These are phyloP conservation scores for Tachina lurida DNA, from an alignment of 2,888 invertebrate species.

Conservation along the genomic window DNA sequence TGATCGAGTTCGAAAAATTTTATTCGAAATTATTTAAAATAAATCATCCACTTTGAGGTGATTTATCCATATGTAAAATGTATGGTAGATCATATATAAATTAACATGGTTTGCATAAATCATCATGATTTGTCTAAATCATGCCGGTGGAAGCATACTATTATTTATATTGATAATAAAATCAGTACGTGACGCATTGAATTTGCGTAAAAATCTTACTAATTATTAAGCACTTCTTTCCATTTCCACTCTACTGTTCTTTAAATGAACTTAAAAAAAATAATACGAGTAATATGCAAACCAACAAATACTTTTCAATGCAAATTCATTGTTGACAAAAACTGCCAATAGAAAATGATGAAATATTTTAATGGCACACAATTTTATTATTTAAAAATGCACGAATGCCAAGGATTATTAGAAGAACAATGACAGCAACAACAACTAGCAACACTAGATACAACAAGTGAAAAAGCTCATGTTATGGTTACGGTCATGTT, in stretches of 20 bases:
- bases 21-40: too few relatives aligned
- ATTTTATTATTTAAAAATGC: constrained; percentile 19
- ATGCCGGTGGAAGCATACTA: too few relatives aligned
- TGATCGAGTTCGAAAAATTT: too few relatives aligned
- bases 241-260: background rate
- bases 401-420: constrained; percentile 15
- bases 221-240: background rate
- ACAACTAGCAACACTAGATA: background rate
- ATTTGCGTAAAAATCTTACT: too few relatives aligned
- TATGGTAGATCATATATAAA: too few relatives aligned
- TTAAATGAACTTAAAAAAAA: background rate
- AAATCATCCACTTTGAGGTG: too few relatives aligned
- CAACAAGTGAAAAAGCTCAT: constrained; percentile 19
- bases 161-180: too few relatives aligned
- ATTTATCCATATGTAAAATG: too few relatives aligned
- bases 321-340: constrained; percentile 6
- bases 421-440: background rate
- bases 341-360: constrained; percentile 4
- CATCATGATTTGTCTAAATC: too few relatives aligned
- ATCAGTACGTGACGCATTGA: too few relatives aligned
- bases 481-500: constrained; percentile 62
- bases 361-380: constrained; percentile 20
- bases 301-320: background rate
- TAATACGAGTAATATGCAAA: background rate
- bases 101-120: too few relatives aligned